phyloP scores from a whole-genome alignment of 1,140 invertebrate species.

The Neodiprion pinetum region DNA sequence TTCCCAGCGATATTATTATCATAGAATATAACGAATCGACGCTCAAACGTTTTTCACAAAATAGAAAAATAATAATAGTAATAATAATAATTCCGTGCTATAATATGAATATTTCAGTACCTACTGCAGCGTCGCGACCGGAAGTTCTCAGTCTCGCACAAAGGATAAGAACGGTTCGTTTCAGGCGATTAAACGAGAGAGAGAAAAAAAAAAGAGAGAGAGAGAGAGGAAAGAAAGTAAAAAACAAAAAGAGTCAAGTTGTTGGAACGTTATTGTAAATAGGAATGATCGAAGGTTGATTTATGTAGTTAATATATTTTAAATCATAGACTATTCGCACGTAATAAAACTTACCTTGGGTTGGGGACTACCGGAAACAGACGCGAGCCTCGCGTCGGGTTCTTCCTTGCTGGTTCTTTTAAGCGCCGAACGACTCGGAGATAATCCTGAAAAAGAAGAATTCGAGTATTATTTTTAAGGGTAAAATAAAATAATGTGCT shows the following conservation, averaged over 20 bases:
- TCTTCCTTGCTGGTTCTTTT: constrained; percentile 60
- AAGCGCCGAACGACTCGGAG: constrained; percentile 58
- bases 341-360: constrained; percentile 62
- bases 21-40: too few species aligned
- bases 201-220: not conserved
- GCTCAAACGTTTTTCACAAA: too few species aligned
- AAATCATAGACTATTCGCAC: too few species aligned
- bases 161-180: constrained; percentile 9
- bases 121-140: too few species aligned
- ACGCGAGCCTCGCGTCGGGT: constrained; percentile 58
- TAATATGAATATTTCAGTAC: too few species aligned
- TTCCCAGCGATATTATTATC: too few species aligned
- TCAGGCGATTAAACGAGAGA: constrained; percentile 6
- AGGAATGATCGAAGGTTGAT: not conserved
- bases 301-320: too few species aligned
- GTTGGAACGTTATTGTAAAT: not conserved
- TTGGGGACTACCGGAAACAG: constrained; percentile 60
- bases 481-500: too few species aligned
- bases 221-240: constrained; percentile 8
- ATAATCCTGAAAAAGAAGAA: constrained; percentile 60
- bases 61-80: too few species aligned
- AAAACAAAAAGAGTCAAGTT: constrained; percentile 9
- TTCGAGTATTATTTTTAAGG: too few species aligned
- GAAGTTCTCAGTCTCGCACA: too few species aligned
- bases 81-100: too few species aligned